Percentiles rank a stretch among this genome's conserved stretches.
Conservation (phyloP, 2,888 invertebrate species). For the Phaonia tiefii region DNA sequence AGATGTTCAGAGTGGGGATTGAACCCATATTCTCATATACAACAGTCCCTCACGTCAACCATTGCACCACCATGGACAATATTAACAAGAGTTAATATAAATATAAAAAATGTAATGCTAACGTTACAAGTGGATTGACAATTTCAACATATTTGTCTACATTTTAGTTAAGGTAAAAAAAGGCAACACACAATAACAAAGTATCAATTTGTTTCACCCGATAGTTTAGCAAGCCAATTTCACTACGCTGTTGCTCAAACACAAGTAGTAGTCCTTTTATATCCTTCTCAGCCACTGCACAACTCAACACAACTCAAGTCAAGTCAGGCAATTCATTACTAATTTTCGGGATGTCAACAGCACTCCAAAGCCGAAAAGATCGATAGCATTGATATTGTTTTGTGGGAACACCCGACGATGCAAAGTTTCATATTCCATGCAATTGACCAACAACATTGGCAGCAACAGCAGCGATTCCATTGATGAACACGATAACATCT, state of each 20-base stretch:
- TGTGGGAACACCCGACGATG: constrained; percentile 35
- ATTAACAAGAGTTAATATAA: too few species aligned
- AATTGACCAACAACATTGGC: constrained; percentile 62
- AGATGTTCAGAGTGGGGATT: too few species aligned
- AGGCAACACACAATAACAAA: constrained; percentile 29
- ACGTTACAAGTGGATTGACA: too few species aligned
- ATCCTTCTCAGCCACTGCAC: neutral
- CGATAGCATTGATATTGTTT: constrained; percentile 75
- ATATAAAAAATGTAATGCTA: too few species aligned
- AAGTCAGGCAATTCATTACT: constrained; percentile 50
- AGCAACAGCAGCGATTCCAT: constrained; percentile 22
- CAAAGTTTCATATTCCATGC: constrained; percentile 33
- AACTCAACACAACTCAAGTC: neutral
- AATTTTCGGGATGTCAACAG: constrained; percentile 73
- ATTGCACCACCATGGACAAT: too few species aligned
- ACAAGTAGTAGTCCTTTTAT: too few species aligned
- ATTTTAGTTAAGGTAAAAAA: too few species aligned
- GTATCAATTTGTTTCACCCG: constrained; percentile 45
- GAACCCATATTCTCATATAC: too few species aligned
- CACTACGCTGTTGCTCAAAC: neutral
- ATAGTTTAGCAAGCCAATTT: constrained; percentile 61
- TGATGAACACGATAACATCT: constrained; percentile 11
- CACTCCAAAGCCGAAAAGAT: constrained; percentile 73
- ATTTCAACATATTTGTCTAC: too few species aligned
- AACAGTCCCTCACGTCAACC: too few species aligned